Evolutionary conservation across 1,140 invertebrate species (phyloP).

Genomic region (Sinonovacula constricta): DNA sequence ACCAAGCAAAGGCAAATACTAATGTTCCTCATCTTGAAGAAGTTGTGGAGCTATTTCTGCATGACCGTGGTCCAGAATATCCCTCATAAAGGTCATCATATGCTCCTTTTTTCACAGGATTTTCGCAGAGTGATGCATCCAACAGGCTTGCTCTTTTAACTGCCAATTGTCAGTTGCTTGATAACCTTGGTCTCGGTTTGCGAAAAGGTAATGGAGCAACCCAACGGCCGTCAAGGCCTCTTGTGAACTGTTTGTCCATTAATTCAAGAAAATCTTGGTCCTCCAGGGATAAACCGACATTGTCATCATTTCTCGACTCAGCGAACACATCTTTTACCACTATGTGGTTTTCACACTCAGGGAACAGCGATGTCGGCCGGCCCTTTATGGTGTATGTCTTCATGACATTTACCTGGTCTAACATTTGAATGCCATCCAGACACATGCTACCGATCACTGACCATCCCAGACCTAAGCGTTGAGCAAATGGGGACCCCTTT

Average conservation of each 20-base stretch:
- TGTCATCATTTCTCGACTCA: constrained; percentile 26
- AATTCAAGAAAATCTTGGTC: constrained; percentile 33
- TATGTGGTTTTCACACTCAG: constrained; percentile 19
- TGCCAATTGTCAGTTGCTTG: constrained; percentile 32
- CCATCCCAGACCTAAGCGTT: constrained; percentile 50
- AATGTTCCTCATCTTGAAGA: constrained; percentile 34
- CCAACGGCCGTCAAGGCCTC: constrained; percentile 31
- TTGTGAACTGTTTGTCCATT: constrained; percentile 37
- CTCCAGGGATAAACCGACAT: constrained; percentile 30
- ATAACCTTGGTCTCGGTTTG: background rate
- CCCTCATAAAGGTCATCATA: constrained; percentile 14
- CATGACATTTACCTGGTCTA: constrained; percentile 14
- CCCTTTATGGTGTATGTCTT: constrained; percentile 34
- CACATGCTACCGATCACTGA: constrained; percentile 46
- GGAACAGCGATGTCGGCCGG: constrained; percentile 22
- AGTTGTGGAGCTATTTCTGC: constrained; percentile 21
- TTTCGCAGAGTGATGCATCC: background rate
- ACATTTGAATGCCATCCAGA: constrained; percentile 18
- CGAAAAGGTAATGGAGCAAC: constrained; percentile 47
- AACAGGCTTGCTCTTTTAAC: background rate
- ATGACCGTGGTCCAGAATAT: constrained; percentile 9
- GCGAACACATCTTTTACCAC: constrained; percentile 33
- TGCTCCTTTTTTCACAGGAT: constrained; percentile 6
- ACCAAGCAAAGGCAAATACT: constrained; percentile 52
- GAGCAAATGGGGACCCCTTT: constrained; percentile 27